Conservation (phyloP, 1,140 invertebrate genomes). For the Drosophila tsacasi region DNA sequence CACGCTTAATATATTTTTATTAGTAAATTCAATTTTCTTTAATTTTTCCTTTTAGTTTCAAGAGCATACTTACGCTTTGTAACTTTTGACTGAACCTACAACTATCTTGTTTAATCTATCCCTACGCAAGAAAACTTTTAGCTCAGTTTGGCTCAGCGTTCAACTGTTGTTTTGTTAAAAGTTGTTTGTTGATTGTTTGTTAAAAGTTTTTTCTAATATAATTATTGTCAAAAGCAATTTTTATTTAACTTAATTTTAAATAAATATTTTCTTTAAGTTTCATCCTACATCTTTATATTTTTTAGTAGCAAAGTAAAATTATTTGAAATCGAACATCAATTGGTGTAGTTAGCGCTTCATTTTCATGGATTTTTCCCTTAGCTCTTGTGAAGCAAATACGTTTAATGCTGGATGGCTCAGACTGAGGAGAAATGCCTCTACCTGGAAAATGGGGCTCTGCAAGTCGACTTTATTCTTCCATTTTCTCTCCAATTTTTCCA, state of each 20-base stretch:
- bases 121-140: neutral
- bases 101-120: neutral
- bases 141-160: neutral
- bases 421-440: neutral
- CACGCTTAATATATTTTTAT: neutral
- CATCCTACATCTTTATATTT: too few relatives aligned
- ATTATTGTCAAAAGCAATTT: neutral
- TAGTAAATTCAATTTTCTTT: neutral
- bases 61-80: too few relatives aligned
- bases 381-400: neutral
- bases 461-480: neutral
- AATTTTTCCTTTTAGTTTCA: neutral
- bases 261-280: neutral
- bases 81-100: neutral
- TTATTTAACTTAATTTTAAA: too few relatives aligned
- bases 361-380: neutral
- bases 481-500: neutral
- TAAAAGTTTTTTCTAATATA: neutral
- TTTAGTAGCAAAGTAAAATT: neutral
- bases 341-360: too few relatives aligned
- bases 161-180: neutral
- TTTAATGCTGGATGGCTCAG: neutral
- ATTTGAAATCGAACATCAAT: neutral
- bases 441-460: neutral
- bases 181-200: slow-evolving; percentile 5